These are phyloP conservation scores for Vandiemenella viatica DNA, from an alignment of 2,888 invertebrate genomes.

Conservation along the genomic window DNA sequence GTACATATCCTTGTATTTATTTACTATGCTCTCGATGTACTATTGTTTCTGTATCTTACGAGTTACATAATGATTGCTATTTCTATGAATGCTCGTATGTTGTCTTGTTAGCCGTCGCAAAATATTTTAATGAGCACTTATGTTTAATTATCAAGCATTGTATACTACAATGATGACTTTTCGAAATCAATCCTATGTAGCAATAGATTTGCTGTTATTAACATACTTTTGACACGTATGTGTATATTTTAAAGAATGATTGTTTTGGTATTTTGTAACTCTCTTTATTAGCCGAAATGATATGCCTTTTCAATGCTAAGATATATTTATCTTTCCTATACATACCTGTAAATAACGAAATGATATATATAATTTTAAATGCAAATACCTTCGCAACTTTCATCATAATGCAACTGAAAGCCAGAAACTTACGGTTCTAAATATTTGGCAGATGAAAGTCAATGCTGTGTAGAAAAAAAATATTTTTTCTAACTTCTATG, in stretches of 20 bases:
- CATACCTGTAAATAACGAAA: not conserved
- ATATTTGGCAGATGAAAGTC: not conserved
- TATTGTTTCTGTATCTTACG: not conserved
- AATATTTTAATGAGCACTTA: not conserved
- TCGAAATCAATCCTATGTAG: not conserved
- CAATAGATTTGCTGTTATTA: not conserved
- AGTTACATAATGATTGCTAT: not conserved
- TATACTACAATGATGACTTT: not conserved
- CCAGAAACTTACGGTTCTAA: too few species aligned
- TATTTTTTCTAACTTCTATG: not conserved
- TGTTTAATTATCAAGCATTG: not conserved
- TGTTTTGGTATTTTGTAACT: not conserved
- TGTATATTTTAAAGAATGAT: not conserved
- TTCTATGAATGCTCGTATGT: too few species aligned
- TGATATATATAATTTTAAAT: not conserved
- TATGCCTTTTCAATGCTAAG: not conserved
- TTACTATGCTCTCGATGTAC: not conserved
- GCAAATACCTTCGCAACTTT: too few species aligned
- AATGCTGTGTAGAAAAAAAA: not conserved
- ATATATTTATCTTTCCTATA: not conserved
- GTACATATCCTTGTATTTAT: not conserved
- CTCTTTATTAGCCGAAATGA: not conserved
- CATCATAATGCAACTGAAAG: too few species aligned
- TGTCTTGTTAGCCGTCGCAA: too few species aligned
- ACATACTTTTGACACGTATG: not conserved